phyloP scores from a whole-genome alignment of 2,113 vertebrate genomes.

The Mobula birostris region DNA sequence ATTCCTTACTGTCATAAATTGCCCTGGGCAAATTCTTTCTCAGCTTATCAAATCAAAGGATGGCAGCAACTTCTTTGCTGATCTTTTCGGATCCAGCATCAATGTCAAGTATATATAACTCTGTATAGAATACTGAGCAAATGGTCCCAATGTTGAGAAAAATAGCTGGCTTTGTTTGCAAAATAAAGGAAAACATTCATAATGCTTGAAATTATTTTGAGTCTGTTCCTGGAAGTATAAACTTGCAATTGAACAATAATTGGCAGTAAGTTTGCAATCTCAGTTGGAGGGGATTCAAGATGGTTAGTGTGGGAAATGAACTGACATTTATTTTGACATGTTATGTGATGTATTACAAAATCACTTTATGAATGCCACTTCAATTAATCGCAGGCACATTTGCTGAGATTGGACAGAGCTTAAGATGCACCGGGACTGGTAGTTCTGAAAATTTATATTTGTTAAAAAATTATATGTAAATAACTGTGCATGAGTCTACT shows the following conservation, averaged over 20 bases:
- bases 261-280: neutral
- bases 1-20: neutral
- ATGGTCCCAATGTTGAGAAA: neutral
- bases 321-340: neutral
- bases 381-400: neutral
- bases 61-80: neutral
- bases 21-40: too few species aligned
- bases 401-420: neutral
- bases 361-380: constrained; percentile 7
- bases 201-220: neutral
- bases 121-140: neutral
- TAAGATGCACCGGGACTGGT: neutral
- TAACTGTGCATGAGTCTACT: neutral
- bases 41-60: neutral
- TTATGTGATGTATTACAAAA: constrained; percentile 9
- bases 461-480: neutral
- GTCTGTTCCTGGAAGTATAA: neutral
- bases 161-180: neutral
- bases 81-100: neutral
- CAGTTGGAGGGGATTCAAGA: neutral
- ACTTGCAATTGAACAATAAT: neutral
- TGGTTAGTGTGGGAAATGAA: neutral
- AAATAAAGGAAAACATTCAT: neutral
- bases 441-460: neutral
- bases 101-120: neutral